Percentiles rank a stretch among this genome's conserved stretches.
Conservation (phyloP, 2,113 vertebrate species). For the Poeciliopsis prolifica region DNA sequence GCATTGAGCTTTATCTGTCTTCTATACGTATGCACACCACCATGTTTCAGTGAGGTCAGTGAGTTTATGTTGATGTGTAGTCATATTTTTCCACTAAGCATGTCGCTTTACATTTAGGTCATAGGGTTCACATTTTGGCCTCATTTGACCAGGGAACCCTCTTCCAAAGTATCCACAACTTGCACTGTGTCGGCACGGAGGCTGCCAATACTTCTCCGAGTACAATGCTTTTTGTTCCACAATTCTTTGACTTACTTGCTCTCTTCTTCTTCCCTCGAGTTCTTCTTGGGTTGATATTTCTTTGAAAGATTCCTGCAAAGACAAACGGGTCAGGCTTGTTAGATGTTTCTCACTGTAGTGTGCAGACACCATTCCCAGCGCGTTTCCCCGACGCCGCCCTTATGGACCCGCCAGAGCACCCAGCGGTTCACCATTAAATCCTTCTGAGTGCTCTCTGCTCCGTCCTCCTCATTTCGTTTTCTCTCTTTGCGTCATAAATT, state of each 20-base stretch:
- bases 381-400: constrained; percentile 30
- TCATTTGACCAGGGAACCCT: not conserved
- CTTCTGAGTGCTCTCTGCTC: constrained; percentile 55
- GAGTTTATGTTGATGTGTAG: too few relatives aligned
- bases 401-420: constrained; percentile 42
- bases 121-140: too few relatives aligned
- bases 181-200: too few relatives aligned
- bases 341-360: constrained; percentile 25
- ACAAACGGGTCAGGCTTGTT: constrained; percentile 47
- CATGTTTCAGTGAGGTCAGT: too few relatives aligned
- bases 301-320: constrained; percentile 92
- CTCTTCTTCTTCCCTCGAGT: constrained; percentile 95
- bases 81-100: too few relatives aligned
- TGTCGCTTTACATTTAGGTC: too few relatives aligned
- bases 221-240: too few relatives aligned
- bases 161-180: too few relatives aligned
- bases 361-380: constrained; percentile 17
- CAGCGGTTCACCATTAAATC: constrained; percentile 47
- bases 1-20: too few relatives aligned
- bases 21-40: too few relatives aligned
- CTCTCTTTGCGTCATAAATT: constrained; percentile 48
- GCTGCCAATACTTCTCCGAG: not conserved
- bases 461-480: constrained; percentile 12
- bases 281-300: constrained; percentile 99
- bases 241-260: constrained; percentile 83